phyloP scores from a whole-genome alignment of 2,888 invertebrate species.

The Plusia festucae region DNA sequence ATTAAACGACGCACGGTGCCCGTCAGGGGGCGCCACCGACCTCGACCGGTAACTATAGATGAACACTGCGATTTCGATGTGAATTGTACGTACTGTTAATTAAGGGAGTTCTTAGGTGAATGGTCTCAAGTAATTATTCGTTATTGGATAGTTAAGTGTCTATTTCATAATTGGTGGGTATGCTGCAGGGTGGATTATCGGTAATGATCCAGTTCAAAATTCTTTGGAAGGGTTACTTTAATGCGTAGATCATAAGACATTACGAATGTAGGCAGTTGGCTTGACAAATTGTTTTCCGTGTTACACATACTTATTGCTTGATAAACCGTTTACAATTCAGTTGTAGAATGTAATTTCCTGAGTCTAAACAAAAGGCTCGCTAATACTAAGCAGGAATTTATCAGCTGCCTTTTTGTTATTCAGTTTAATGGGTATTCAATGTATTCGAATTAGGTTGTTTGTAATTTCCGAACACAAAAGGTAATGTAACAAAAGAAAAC shows the following conservation, averaged over 20 bases:
- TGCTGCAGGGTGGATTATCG: too few species aligned
- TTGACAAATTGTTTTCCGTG: not conserved
- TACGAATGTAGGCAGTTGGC: not conserved
- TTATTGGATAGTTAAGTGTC: conserved; percentile 4
- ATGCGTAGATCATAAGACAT: too few species aligned
- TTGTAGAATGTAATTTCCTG: not conserved
- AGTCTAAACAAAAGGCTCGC: not conserved
- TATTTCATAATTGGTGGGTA: conserved; percentile 2
- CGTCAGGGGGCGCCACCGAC: conserved; percentile 23
- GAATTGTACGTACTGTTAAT: conserved; percentile 27
- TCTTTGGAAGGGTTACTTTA: too few species aligned
- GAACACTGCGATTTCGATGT: conserved; percentile 2
- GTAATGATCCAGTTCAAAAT: not conserved
- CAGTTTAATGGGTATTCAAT: conserved; percentile 23
- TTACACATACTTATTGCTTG: not conserved
- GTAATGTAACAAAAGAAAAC: conserved; percentile 34
- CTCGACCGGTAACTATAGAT: conserved; percentile 18
- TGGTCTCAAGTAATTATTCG: not conserved
- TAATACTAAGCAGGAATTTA: not conserved
- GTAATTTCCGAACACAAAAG: conserved; percentile 41
- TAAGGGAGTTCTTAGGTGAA: conserved; percentile 6
- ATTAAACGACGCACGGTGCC: conserved; percentile 65
- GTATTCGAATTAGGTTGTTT: conserved; percentile 56
- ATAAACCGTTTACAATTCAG: not conserved
- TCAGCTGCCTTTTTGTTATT: conserved; percentile 20